phyloP scores from a whole-genome alignment of 2,113 vertebrate genomes.

The Saguinus midas region DNA sequence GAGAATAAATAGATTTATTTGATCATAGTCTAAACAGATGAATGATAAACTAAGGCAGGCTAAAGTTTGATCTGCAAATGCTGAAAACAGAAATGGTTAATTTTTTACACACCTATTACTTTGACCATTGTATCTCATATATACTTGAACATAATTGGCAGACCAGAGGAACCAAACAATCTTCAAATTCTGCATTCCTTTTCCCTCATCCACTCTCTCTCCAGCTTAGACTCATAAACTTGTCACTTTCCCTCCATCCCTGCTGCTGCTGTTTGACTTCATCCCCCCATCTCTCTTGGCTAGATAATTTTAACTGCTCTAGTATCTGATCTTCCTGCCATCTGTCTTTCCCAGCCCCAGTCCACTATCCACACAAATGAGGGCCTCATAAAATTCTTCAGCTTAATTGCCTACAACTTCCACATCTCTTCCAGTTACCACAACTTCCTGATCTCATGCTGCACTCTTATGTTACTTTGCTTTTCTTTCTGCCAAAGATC shows the following conservation, averaged over 20 bases:
- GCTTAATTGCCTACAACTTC: not conserved
- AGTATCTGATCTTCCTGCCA: not conserved
- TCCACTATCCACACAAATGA: not conserved
- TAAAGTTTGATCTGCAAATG: not conserved
- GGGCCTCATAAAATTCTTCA: not conserved
- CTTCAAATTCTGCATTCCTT: not conserved
- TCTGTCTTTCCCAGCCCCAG: not conserved
- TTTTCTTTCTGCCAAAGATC: not conserved
- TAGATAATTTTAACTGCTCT: not conserved
- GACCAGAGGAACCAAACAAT: not conserved
- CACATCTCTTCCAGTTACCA: too few species aligned
- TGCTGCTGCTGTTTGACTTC: not conserved
- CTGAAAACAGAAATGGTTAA: constrained; percentile 1
- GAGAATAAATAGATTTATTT: constrained; percentile 25
- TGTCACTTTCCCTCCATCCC: not conserved
- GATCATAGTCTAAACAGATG: not conserved
- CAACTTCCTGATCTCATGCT: not conserved
- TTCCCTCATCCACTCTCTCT: not conserved
- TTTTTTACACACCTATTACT: not conserved
- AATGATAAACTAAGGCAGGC: not conserved
- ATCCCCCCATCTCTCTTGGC: not conserved
- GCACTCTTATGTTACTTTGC: not conserved
- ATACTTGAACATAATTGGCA: not conserved
- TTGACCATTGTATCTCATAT: not conserved
- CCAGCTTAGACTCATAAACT: not conserved